phyloP scores from a whole-genome alignment of 2,888 invertebrate genomes.

The Pseudoips prasinana region DNA sequence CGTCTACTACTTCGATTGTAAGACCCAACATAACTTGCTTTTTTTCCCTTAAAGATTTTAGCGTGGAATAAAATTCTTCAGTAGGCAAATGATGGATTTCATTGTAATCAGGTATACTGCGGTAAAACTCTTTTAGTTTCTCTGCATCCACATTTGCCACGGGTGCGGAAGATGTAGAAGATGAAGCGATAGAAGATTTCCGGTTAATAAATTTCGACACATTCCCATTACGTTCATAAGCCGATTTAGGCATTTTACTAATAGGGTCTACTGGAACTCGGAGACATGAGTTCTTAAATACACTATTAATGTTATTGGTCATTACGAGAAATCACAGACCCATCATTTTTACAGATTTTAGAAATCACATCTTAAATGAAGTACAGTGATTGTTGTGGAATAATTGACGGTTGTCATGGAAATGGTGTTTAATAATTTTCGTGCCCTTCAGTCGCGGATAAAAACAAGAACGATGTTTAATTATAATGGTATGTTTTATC shows the following conservation, averaged over 20 bases:
- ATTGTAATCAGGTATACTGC: slow-evolving; percentile 90
- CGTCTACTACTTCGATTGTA: slow-evolving; percentile 58
- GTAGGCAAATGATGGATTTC: slow-evolving; percentile 89
- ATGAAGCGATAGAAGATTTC: slow-evolving; percentile 62
- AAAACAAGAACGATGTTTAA: too few species aligned
- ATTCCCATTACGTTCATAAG: slow-evolving; percentile 83
- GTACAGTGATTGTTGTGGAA: too few species aligned
- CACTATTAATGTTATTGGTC: slow-evolving; percentile 82
- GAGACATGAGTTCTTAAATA: slow-evolving; percentile 87
- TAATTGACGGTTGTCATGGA: too few species aligned
- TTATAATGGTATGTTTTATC: too few species aligned
- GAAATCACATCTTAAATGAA: slow-evolving; percentile 1
- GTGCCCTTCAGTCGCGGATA: too few species aligned
- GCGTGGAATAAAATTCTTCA: slow-evolving; percentile 87
- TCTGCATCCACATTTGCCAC: slow-evolving; percentile 71
- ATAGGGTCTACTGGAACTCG: slow-evolving; percentile 87
- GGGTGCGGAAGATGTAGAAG: slow-evolving; percentile 53
- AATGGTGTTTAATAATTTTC: too few species aligned
- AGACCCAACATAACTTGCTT: slow-evolving; percentile 77
- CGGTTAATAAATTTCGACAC: slow-evolving; percentile 39
- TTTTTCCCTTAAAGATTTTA: slow-evolving; percentile 85
- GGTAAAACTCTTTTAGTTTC: slow-evolving; percentile 87
- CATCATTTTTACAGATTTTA: slow-evolving; percentile 15
- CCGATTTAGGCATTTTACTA: slow-evolving; percentile 86
- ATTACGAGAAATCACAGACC: slow-evolving; percentile 35